Conservation (phyloP, 2,888 invertebrate genomes). For the Hyposoter dolosus region DNA sequence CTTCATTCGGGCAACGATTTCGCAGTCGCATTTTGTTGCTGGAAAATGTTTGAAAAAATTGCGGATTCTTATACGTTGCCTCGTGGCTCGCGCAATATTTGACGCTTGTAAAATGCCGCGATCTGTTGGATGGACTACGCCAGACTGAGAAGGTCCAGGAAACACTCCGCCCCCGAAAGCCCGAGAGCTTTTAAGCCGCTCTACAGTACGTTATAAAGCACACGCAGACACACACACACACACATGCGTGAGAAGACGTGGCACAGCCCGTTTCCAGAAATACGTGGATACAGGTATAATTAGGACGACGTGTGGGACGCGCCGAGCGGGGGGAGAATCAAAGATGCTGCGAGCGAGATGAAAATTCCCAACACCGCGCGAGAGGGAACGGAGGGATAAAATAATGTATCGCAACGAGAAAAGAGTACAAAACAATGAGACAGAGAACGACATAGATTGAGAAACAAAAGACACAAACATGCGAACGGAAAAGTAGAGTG, state of each 20-base stretch:
- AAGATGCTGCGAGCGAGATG: constrained; percentile 34
- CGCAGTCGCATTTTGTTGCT: constrained; percentile 13
- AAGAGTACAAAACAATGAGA: constrained; percentile 18
- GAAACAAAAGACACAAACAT: neutral
- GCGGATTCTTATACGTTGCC: neutral
- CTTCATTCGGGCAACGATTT: neutral
- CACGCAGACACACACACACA: constrained; percentile 71
- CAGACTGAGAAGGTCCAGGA: constrained; percentile 80
- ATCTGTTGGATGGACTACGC: constrained; percentile 76
- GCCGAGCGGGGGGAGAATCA: constrained; percentile 9
- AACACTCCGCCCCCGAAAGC: constrained; percentile 72
- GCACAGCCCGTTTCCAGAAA: constrained; percentile 84
- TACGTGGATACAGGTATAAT: constrained; percentile 83
- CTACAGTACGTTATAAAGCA: constrained; percentile 20
- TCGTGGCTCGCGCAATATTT: constrained; percentile 33
- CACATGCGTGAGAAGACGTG: constrained; percentile 72
- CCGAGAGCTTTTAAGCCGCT: constrained; percentile 49
- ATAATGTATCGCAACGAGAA: constrained; percentile 33
- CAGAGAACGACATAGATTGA: neutral
- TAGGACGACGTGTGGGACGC: constrained; percentile 79
- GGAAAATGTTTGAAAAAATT: neutral
- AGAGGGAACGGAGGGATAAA: neutral
- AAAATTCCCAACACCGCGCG: neutral
- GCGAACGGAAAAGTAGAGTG: neutral
- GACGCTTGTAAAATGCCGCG: constrained; percentile 63